Conservation (phyloP, 2,113 vertebrate genomes). For the Nematolebias whitei region DNA sequence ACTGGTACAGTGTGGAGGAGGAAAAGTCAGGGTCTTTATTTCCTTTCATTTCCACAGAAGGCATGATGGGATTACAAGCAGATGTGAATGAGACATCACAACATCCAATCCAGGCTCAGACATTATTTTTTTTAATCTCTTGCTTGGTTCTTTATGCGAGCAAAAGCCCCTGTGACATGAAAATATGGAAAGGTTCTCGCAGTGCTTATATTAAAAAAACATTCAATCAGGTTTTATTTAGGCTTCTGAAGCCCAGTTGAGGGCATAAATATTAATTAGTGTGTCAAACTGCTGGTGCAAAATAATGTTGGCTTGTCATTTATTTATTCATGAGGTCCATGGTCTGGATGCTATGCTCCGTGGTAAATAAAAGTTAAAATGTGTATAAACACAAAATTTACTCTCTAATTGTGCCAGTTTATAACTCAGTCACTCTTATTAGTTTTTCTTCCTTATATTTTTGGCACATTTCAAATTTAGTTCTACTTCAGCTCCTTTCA, state of each 20-base stretch:
- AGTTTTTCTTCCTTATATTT: too few relatives aligned
- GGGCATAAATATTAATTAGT: not conserved
- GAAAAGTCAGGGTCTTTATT: conserved; percentile 43
- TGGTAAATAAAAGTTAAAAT: too few relatives aligned
- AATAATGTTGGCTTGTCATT: not conserved
- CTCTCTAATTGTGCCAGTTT: too few relatives aligned
- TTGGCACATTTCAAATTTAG: too few relatives aligned
- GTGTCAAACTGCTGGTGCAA: not conserved
- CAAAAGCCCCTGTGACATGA: conserved; percentile 16
- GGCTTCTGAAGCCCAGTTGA: not conserved
- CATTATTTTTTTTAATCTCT: conserved; percentile 31
- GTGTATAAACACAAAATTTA: too few relatives aligned
- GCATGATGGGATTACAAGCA: conserved; percentile 65
- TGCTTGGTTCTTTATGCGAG: conserved; percentile 16
- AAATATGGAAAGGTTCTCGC: conserved; percentile 24
- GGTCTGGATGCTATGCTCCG: not conserved
- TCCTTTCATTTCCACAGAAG: conserved; percentile 37
- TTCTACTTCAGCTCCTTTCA: too few relatives aligned
- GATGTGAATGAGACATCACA: conserved; percentile 58
- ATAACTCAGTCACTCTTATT: too few relatives aligned
- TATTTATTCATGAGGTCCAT: not conserved
- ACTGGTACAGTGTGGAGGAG: conserved; percentile 44
- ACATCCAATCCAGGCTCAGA: conserved; percentile 36
- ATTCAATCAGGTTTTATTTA: conserved; percentile 25
- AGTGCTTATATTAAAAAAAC: not conserved